These are phyloP conservation scores for Cordilura impudica DNA, from an alignment of 2,888 invertebrate genomes.

Conservation along the genomic window DNA sequence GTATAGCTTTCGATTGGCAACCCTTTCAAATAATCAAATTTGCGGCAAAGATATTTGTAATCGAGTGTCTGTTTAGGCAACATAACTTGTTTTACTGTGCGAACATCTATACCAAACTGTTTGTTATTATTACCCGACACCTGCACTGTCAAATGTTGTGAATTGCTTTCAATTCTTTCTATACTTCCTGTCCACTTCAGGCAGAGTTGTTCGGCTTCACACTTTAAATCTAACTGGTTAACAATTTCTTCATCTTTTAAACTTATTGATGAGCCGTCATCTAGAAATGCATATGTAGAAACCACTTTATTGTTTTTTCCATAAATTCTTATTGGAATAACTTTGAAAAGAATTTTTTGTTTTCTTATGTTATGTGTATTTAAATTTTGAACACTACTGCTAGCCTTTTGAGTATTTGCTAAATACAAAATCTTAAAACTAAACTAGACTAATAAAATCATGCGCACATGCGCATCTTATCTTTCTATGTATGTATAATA, in stretches of 20 bases:
- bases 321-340: slow-evolving; percentile 36
- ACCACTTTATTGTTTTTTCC: slow-evolving; percentile 24
- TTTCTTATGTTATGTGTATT: slow-evolving; percentile 15
- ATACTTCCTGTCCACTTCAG: slow-evolving; percentile 56
- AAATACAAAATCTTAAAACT: no score
- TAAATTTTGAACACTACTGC: background rate
- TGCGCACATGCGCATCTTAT: no score
- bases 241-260: slow-evolving; percentile 57
- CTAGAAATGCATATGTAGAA: slow-evolving; percentile 62
- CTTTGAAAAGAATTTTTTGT: slow-evolving; percentile 29
- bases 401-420: background rate
- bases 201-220: slow-evolving; percentile 52
- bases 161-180: slow-evolving; percentile 45
- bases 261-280: slow-evolving; percentile 60
- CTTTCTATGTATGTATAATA: no score
- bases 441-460: no score
- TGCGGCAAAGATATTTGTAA: slow-evolving; percentile 10
- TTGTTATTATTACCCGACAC: no score
- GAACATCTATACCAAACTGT: no score
- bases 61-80: no score
- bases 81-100: slow-evolving; percentile 28
- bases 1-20: no score
- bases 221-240: slow-evolving; percentile 26
- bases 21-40: slow-evolving; percentile 36
- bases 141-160: no score